Evolutionary conservation across 2,113 vertebrate species (phyloP).

Genomic region (Butorides virescens): DNA sequence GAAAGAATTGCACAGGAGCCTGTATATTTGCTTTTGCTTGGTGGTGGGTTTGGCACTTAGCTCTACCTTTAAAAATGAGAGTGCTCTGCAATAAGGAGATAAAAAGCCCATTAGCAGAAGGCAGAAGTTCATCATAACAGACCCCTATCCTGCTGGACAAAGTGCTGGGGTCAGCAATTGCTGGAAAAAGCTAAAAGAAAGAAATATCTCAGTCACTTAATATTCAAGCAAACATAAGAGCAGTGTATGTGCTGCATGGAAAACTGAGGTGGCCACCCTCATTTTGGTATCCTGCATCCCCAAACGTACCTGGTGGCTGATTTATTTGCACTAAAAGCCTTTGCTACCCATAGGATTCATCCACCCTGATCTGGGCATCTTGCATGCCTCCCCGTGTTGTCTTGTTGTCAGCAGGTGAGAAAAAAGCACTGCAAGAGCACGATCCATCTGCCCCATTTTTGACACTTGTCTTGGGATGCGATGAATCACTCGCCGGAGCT

Average conservation of each 20-base stretch:
- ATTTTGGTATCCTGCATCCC: not conserved
- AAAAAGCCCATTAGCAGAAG: not conserved
- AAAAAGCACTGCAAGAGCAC: rapidly evolving
- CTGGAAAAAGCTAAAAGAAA: not conserved
- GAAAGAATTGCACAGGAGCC: not conserved
- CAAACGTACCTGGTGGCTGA: rapidly evolving
- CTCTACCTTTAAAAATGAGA: not conserved
- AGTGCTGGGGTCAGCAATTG: not conserved
- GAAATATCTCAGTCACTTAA: not conserved
- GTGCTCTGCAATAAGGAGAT: not conserved
- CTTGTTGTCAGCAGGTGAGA: not conserved
- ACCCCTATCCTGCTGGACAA: not conserved
- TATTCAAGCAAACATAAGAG: not conserved
- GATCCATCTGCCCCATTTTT: not conserved
- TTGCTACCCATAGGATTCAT: not conserved
- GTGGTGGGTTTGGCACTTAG: not conserved
- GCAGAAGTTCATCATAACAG: not conserved
- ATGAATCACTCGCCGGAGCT: not conserved
- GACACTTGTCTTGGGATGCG: not conserved
- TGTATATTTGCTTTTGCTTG: not conserved
- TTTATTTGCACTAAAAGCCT: not conserved
- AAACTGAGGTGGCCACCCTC: not conserved
- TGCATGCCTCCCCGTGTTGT: not conserved
- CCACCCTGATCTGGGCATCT: not conserved
- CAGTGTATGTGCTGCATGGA: not conserved